phyloP scores from a whole-genome alignment of 1,140 invertebrate species.

The Monomorium pharaonis region DNA sequence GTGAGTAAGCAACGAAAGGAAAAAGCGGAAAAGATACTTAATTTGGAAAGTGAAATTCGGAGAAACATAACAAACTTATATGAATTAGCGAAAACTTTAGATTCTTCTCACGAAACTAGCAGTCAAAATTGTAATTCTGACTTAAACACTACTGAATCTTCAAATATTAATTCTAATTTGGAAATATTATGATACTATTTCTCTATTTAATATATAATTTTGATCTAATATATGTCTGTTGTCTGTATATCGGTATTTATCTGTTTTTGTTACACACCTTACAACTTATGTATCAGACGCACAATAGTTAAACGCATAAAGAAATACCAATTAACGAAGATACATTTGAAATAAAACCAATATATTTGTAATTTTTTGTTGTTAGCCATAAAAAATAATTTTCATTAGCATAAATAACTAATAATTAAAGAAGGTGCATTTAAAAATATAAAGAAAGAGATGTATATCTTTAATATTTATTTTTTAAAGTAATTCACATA shows the following conservation, averaged over 20 bases:
- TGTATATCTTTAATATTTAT: conserved; percentile 66
- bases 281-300: background rate
- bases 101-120: background rate
- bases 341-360: background rate
- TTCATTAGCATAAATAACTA: background rate
- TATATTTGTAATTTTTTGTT: conserved; percentile 5
- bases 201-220: conserved; percentile 24
- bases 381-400: background rate
- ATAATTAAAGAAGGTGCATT: background rate
- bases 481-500: conserved; percentile 63
- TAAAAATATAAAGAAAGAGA: background rate
- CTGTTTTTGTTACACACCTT: background rate
- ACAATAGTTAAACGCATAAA: background rate
- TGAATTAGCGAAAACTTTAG: conserved; percentile 77
- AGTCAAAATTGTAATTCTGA: background rate
- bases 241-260: conserved; percentile 2
- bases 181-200: conserved; percentile 45
- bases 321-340: too few relatives aligned
- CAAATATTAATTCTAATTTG: background rate
- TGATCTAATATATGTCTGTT: conserved; percentile 9
- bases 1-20: conserved; percentile 71
- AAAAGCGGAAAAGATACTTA: conserved; percentile 75
- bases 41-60: conserved; percentile 78
- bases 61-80: conserved; percentile 80
- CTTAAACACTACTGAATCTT: background rate